Percentiles rank a stretch among this genome's conserved stretches.
Conservation (phyloP, 2,888 invertebrate species). For the Nomada lathburiana region DNA sequence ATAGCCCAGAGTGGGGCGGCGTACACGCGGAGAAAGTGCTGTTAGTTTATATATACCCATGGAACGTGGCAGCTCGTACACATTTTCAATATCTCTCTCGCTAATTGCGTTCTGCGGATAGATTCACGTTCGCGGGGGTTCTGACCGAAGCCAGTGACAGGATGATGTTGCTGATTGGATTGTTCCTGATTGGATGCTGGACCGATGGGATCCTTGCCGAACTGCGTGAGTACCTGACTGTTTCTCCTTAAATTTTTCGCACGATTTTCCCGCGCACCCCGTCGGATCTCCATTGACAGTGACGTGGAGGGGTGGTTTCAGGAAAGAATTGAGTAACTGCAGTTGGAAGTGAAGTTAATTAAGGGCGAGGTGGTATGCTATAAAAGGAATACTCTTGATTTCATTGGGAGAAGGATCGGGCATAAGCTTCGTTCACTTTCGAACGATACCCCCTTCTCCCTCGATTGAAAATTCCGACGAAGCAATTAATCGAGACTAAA, state of each 20-base stretch:
- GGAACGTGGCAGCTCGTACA: slow-evolving; percentile 75
- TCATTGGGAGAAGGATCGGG: too few species aligned
- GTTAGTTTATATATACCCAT: slow-evolving; percentile 82
- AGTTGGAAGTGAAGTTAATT: too few species aligned
- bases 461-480: too few species aligned
- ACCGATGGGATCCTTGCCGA: slow-evolving; percentile 60
- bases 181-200: slow-evolving; percentile 56
- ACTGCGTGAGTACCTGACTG: slow-evolving; percentile 71
- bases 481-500: too few species aligned
- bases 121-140: slow-evolving; percentile 21
- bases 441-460: too few species aligned
- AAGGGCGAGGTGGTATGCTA: too few species aligned
- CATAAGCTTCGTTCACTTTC: too few species aligned
- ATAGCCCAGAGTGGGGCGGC: slow-evolving; percentile 71
- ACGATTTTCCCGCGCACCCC: too few species aligned
- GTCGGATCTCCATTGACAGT: not conserved
- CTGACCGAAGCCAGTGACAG: slow-evolving; percentile 9
- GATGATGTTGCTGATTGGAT: slow-evolving; percentile 64
- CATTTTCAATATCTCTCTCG: slow-evolving; percentile 80
- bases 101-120: slow-evolving; percentile 68
- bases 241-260: not conserved
- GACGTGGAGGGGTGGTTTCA: too few species aligned
- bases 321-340: too few species aligned
- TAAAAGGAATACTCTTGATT: too few species aligned
- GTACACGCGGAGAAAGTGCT: slow-evolving; percentile 81